phyloP scores from a whole-genome alignment of 1,140 invertebrate genomes.

The Tyrophagus putrescentiae region DNA sequence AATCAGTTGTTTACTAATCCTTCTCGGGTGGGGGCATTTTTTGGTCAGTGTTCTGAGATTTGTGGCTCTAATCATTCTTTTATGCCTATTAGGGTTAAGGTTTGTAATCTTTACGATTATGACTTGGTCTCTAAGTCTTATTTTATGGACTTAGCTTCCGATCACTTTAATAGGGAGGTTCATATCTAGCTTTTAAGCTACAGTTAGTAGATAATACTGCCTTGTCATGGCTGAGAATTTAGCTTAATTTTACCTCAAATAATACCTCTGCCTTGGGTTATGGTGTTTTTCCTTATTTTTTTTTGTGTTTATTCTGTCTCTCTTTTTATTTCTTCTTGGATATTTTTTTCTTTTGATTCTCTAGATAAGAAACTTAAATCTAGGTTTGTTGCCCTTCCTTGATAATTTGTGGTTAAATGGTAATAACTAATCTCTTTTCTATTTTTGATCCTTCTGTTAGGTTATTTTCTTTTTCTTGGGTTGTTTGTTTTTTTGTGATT shows the following conservation, averaged over 20 bases:
- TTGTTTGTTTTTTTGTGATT: slow-evolving; percentile 26
- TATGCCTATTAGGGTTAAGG: slow-evolving; percentile 53
- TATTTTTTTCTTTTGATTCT: slow-evolving; percentile 21
- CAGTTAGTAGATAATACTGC: slow-evolving; percentile 26
- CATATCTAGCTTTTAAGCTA: slow-evolving; percentile 33
- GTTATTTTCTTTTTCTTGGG: slow-evolving; percentile 20
- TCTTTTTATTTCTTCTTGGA: background rate
- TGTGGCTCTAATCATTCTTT: slow-evolving; percentile 57
- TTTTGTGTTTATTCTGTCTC: background rate
- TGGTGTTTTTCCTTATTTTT: slow-evolving; percentile 24
- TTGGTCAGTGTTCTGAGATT: slow-evolving; percentile 61
- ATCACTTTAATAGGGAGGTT: slow-evolving; percentile 29
- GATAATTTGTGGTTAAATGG: slow-evolving; percentile 28
- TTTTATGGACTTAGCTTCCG: slow-evolving; percentile 25
- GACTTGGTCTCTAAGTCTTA: too few relatives aligned
- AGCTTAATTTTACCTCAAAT: slow-evolving; percentile 31
- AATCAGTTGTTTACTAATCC: slow-evolving; percentile 39
- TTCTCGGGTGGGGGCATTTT: slow-evolving; percentile 42
- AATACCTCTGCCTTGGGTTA: slow-evolving; percentile 27
- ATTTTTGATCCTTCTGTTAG: slow-evolving; percentile 31
- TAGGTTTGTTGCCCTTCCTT: too few relatives aligned
- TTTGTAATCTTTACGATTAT: slow-evolving; percentile 22
- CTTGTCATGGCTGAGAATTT: slow-evolving; percentile 30
- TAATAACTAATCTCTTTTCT: slow-evolving; percentile 31
- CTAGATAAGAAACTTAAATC: slow-evolving; percentile 17